A percentile compares a stretch with the other conserved stretches of the same genome.
phyloP scores from a whole-genome alignment of 2,113 vertebrate genomes.

The Atrichornis clamosus region DNA sequence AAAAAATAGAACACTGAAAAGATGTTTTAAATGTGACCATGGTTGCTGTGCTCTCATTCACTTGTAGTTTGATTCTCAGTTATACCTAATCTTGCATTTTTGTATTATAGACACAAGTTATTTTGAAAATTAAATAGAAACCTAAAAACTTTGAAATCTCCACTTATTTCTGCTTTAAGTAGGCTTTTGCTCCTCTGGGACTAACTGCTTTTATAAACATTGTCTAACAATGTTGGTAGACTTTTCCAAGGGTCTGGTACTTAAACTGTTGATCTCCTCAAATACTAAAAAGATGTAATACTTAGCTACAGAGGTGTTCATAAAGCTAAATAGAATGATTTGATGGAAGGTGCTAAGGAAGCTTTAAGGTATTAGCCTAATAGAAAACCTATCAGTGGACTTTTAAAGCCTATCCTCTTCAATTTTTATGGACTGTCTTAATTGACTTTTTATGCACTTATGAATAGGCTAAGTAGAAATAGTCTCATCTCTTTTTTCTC shows the following conservation, averaged over 20 bases:
- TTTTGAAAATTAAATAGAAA: background rate
- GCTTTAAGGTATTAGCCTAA: conserved; percentile 48
- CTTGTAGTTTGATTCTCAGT: background rate
- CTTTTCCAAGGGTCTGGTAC: conserved; percentile 13
- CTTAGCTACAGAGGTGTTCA: background rate
- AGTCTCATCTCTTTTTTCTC: background rate
- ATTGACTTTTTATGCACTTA: conserved; percentile 56
- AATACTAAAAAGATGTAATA: background rate
- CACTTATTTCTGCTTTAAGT: background rate
- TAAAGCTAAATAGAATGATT: conserved; percentile 41
- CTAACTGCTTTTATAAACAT: conserved; percentile 40
- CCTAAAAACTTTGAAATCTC: background rate
- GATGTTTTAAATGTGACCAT: background rate
- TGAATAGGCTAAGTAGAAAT: conserved; percentile 4
- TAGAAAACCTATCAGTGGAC: conserved; percentile 42
- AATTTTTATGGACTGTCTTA: conserved; percentile 59
- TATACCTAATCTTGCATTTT: background rate
- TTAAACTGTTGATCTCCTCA: conserved; percentile 37
- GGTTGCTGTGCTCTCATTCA: background rate
- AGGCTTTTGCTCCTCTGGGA: background rate
- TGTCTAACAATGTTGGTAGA: background rate
- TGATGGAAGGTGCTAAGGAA: conserved; percentile 14
- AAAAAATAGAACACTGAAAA: background rate
- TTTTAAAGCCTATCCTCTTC: conserved; percentile 42
- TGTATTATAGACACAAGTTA: background rate